Evolutionary conservation across 2,888 invertebrate species (phyloP), one percentile per base, ranked within the genome.

Genomic region (Meiosimyza platycephala): DNA sequence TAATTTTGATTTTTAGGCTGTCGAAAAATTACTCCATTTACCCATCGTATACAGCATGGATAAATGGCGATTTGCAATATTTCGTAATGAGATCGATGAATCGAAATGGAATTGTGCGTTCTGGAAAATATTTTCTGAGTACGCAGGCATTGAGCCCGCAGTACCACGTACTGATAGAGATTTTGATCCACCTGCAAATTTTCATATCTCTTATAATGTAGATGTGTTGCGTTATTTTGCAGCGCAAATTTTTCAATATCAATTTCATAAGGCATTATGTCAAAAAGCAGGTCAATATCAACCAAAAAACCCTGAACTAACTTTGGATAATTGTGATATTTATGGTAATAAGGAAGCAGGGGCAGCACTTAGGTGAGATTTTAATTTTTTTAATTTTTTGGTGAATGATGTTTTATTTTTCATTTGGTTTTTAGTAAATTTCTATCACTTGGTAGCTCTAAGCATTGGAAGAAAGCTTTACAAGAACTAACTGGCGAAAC

Each of bases 391-490:
- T 9, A 40, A 9, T 40, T 28, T 4, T 28, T 28, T 28, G 28
- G 3, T 2, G 4, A 28, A 4, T 28, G 28, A 28, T 28, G 3
- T 28, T 28, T 28, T 28, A 40, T 40, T 40, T 7, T 40, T 9
- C 40, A 40, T 9, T 7, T 40, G 6, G 1, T 40, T 5, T 40
- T 40, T 89, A 92, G 92, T 6, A 89, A 90, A 79, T 92, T 92
- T 90, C 85, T 93, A 18, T 88, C 90, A 77, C 87, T 93, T 88
- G 94, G 94, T 4, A 90, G 90, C 0, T 93, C 93, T 0, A 90
- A 89, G 76, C 93, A 93, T 3, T 95, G 94, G 94, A 92, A 91
- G 16, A 94, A 95, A 74, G 94, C 94, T 13, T 90, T 97, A 90
- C 90, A 94, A 83, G 90, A 89, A 11, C 88, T 96, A 15, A 95